Evolutionary conservation across 2,113 vertebrate genomes (phyloP), one percentile per base, ranked within the genome.

Genomic region (pig (Sus scrofa)): DNA sequence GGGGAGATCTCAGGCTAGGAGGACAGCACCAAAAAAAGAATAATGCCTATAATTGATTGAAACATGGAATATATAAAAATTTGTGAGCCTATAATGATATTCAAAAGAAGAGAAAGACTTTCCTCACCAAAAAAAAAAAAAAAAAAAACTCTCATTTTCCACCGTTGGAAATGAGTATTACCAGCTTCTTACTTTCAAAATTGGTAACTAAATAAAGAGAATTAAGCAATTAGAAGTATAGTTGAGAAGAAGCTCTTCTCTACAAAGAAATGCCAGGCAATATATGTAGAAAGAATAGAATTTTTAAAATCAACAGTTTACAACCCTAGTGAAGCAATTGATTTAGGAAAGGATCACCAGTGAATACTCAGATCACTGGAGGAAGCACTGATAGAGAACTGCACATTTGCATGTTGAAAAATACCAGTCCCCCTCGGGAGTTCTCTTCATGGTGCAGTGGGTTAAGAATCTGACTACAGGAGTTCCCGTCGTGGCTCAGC

Each of bases 21-120:
- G 39, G 32, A 67, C 13, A 74, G 18, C n/a, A 67, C 39, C 68
- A 39, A 77, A 77, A 77, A 44, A 77, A 34, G 26, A 92, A 65
- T 73, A 94, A 54, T 73, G 52, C 65, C 37, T 90, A 18, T 78
- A 85, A 70, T 5, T 84, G n/a, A 85, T 27, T 92, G 37, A 95
- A 70, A 77, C 52, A 37, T 3, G 60, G 18, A 90, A 13, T 85
- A 68, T 85, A 32, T 90, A 50, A 94, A 89, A 39, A 75, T 77
- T 37, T 78, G 22, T 85, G 52, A 85, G 39, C 26, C 32, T 86
- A 56, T 32, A 75, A 74, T 20, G 2, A 62, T 37, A 62, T 67
- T 84, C 9, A 37, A 90, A 37, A n/a, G 52, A 52, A 92, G 26
- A 65, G 44, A 52, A 78, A 62, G 87, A 62, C 62, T 70, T 65